Evolutionary conservation across 2,113 vertebrate species (phyloP).

Genomic region (Lamprotornis superbus): DNA sequence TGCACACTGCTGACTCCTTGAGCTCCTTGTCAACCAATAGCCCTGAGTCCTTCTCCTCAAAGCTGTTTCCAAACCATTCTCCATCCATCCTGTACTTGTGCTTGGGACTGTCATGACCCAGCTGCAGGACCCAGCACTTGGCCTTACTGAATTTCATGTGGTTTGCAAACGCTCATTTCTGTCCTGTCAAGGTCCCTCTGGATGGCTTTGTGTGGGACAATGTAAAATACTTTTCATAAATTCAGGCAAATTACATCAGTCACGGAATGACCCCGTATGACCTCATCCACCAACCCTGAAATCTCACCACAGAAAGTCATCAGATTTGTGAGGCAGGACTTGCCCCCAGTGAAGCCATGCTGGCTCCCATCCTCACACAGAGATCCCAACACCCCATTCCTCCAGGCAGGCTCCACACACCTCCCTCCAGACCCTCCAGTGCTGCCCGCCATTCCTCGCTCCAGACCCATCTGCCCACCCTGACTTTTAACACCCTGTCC

Average conservation of each 20-base stretch:
- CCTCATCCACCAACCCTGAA: not conserved
- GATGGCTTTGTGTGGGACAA: not conserved
- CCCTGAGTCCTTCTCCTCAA: not conserved
- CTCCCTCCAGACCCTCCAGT: no score
- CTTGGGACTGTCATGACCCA: not conserved
- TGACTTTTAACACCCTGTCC: no score
- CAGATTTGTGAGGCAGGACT: not conserved
- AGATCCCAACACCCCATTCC: rapidly evolving
- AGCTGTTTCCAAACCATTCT: not conserved
- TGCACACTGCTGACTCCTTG: not conserved
- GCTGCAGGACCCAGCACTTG: not conserved
- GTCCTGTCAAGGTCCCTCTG: no score
- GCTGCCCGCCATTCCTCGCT: no score
- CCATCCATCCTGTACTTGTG: not conserved
- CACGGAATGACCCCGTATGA: rapidly evolving
- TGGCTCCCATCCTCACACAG: not conserved
- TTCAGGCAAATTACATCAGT: not conserved
- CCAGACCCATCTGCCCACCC: not conserved
- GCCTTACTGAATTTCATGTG: not conserved
- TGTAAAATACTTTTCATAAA: not conserved
- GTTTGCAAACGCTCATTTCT: not conserved
- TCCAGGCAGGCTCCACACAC: no score
- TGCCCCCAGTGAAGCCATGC: not conserved
- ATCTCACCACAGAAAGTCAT: rapidly evolving
- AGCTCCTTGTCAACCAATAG: not conserved